Base-by-base conservation (phyloP, 2,113 vertebrate genomes). In the Glaucidium brasilianum region DNA sequence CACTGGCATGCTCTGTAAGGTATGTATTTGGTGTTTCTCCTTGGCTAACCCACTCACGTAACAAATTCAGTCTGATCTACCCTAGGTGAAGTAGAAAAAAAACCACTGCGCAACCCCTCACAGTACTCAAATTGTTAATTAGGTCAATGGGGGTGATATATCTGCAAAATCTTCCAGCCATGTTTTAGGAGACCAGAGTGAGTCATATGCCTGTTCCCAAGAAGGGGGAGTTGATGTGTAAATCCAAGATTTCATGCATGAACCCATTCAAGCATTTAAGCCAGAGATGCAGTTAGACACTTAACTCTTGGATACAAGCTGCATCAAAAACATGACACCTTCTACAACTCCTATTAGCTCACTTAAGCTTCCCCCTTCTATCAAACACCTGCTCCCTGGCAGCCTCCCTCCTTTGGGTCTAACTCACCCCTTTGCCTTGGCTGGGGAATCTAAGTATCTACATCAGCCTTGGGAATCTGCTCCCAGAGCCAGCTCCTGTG, bases 21-120 rank as follows among this genome's bases (percentile, higher is more conserved):
- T 66, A 75, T 4, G 12, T 12, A n/a, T 19, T 27, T 0, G 0
- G 6, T 20, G 7, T 7, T 35, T 53, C 21, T 60, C 53, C 58
- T 68, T 62, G 79, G 50, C 20, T 86, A 79, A 83, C 6, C 6
- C 18, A 49, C n/a, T 34, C 62, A 35, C 2, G 0, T 30, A 75
- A 71, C 25, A 69, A 73, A 85, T 52, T 59, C 15, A 47, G 27
- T 43, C 56, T 64, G 29, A 71, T 19, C 37, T 74, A 29, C 27
- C 18, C 23, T 25, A 56, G 34, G 27, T 2, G 68, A n/a, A 62
- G 16, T 2, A 37, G 10, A 52, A 23, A 77, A 66, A 45, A 90
- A 86, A 89, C 52, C 30, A 23, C 39, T 29, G 12, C 1, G 3
- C 55, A 56, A 15, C 4, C 3, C 12, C 7, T 19, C 15, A 34